phyloP scores from a whole-genome alignment of 1,140 invertebrate species.

The Cherax quadricarinatus region DNA sequence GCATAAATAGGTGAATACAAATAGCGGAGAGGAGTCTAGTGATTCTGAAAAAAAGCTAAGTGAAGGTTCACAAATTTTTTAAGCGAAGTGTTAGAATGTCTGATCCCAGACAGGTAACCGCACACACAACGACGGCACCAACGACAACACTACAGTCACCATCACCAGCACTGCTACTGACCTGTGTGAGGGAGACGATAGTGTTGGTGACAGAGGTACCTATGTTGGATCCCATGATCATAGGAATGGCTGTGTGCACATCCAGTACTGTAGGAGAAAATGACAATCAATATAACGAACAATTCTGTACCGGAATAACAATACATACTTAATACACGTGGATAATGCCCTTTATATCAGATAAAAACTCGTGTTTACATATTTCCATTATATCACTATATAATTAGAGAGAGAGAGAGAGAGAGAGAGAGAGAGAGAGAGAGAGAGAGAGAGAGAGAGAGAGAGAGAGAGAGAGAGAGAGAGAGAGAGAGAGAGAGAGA shows the following conservation, averaged over 20 bases:
- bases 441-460: not conserved
- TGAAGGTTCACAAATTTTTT: too few species aligned
- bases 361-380: not conserved
- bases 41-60: too few species aligned
- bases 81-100: too few species aligned
- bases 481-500: not conserved
- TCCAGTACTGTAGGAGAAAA: conserved; percentile 77
- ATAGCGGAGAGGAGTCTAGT: too few species aligned
- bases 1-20: too few species aligned
- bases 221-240: conserved; percentile 82
- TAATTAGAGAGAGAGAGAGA: not conserved
- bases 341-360: too few species aligned
- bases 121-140: too few species aligned
- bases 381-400: not conserved
- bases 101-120: too few species aligned
- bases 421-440: not conserved
- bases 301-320: too few species aligned
- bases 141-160: too few species aligned
- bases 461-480: not conserved
- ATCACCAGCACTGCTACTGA: conserved; percentile 55
- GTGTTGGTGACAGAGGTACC: conserved; percentile 82
- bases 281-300: not conserved
- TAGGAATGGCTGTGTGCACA: conserved; percentile 79
- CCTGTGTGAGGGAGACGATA: conserved; percentile 80
- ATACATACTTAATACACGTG: too few species aligned